These are phyloP conservation scores for Euphonia xanthogaster DNA, from an alignment of 2,797 vertebrate genomes.

Conservation along the genomic window DNA sequence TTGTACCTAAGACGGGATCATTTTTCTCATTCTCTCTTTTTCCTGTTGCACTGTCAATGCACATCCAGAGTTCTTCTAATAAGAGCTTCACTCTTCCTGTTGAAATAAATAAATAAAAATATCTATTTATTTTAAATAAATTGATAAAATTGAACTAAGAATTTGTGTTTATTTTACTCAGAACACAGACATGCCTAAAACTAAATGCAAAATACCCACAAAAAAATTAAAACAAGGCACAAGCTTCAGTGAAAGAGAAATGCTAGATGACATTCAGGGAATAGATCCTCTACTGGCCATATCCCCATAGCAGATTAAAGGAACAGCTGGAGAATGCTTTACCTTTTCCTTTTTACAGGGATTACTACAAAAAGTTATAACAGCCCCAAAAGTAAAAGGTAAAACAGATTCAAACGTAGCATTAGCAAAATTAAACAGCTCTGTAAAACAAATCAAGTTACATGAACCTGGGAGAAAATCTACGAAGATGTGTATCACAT, in stretches of 20 bases:
- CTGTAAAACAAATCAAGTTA: not conserved
- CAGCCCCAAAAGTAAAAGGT: not conserved
- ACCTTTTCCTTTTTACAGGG: not conserved
- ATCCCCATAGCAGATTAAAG: not conserved
- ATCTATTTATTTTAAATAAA: not conserved
- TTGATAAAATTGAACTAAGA: not conserved
- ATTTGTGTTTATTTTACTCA: not conserved
- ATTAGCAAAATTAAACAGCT: not conserved
- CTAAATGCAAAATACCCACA: not conserved
- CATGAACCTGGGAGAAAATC: not conserved
- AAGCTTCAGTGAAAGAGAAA: not conserved
- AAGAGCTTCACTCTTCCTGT: constrained; percentile 86
- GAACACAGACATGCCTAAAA: not conserved
- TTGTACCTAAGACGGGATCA: constrained; percentile 61
- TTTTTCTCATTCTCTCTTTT: constrained; percentile 54
- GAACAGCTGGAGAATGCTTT: not conserved
- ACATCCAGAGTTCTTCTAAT: constrained; percentile 88
- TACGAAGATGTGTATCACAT: not conserved
- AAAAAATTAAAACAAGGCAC: not conserved
- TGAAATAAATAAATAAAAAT: constrained; percentile 1
- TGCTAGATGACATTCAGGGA: not conserved
- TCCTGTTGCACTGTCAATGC: constrained; percentile 80
- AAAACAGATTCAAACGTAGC: not conserved
- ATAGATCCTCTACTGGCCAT: not conserved
- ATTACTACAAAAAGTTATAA: not conserved